Conservation (phyloP, 2,113 vertebrate species). For the Holacanthus passer region DNA sequence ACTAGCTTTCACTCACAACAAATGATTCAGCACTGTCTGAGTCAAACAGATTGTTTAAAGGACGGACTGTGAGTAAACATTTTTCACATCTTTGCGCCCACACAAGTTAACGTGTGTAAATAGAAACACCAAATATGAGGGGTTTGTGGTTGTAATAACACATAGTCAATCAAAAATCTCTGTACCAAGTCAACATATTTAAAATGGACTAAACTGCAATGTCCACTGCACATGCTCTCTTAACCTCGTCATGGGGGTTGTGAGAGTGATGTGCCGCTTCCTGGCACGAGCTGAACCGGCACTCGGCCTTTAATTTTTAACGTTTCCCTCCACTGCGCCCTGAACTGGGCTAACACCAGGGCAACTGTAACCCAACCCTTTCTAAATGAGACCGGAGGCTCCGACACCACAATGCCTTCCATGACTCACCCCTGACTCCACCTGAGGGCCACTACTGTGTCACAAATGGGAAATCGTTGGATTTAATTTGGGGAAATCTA, state of each 20-base stretch:
- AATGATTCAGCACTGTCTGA: constrained; percentile 4
- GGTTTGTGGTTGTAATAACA: constrained; percentile 6
- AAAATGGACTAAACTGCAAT: not conserved
- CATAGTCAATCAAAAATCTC: not conserved
- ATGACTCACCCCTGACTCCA: constrained; percentile 32
- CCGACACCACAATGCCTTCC: constrained; percentile 24
- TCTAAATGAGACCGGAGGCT: constrained; percentile 32
- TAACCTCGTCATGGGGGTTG: not conserved
- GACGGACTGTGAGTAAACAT: not conserved
- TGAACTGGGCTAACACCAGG: constrained; percentile 36
- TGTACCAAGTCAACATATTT: not conserved
- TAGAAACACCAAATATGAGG: constrained; percentile 6
- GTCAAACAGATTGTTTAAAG: not conserved
- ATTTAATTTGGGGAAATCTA: not conserved
- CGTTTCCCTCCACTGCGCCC: constrained; percentile 34
- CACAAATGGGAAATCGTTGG: constrained; percentile 2
- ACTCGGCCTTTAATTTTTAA: constrained; percentile 56
- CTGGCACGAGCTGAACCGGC: not conserved
- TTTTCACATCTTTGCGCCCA: not conserved
- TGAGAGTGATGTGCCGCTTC: constrained; percentile 11
- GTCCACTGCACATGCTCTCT: not conserved
- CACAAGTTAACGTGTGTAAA: not conserved
- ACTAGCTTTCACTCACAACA: constrained; percentile 39
- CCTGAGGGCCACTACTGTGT: constrained; percentile 25
- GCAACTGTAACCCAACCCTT: constrained; percentile 47